Conservation (phyloP, 2,113 vertebrate species). For the Etia nguti region DNA sequence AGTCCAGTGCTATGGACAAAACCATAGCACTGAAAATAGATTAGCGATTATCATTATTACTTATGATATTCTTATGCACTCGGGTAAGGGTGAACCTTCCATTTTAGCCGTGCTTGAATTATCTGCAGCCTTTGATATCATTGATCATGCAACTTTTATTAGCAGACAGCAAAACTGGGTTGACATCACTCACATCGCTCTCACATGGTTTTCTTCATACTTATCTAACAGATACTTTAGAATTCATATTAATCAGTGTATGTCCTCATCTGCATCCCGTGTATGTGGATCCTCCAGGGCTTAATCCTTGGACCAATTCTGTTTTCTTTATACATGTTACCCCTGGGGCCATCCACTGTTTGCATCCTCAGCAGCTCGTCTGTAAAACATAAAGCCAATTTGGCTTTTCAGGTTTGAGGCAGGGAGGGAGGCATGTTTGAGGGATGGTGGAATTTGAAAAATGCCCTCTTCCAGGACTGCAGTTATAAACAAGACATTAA, state of each 20-base stretch:
- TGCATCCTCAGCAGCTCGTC: neutral
- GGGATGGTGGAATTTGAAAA: constrained; percentile 44
- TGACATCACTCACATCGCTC: no score
- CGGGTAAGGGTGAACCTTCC: neutral
- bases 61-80: neutral
- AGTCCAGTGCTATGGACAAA: neutral
- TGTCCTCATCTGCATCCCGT: neutral
- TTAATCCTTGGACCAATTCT: neutral
- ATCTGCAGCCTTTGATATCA: accelerated
- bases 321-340: neutral
- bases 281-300: neutral
- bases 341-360: neutral
- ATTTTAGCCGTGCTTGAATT: neutral
- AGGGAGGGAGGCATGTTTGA: neutral
- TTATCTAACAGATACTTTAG: neutral
- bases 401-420: neutral
- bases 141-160: neutral
- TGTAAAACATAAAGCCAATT: neutral
- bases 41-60: neutral
- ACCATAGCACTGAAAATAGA: neutral
- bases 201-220: neutral
- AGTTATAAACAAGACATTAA: constrained; percentile 50
- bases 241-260: neutral
- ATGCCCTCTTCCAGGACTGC: constrained; percentile 16
- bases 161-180: neutral